Percentiles rank a stretch among this genome's conserved stretches.
Evolutionary conservation across 2,113 vertebrate species (phyloP).

Genomic region (Aythya baeri): DNA sequence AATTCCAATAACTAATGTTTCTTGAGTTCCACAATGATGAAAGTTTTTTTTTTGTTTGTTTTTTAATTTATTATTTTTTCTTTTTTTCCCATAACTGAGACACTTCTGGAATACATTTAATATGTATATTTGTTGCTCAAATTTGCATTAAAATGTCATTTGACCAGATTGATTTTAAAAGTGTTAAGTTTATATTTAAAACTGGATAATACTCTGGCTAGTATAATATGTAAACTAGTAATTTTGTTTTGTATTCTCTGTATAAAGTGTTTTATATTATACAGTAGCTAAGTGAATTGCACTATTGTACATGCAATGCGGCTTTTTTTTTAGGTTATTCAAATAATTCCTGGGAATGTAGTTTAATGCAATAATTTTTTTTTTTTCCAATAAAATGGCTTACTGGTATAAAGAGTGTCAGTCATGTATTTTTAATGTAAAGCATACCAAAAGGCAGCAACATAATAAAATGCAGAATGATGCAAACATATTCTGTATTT

Average conservation of each 20-base stretch:
- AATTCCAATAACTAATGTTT: background rate
- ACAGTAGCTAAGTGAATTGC: conserved; percentile 81
- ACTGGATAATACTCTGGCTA: conserved; percentile 60
- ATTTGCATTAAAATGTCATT: conserved; percentile 47
- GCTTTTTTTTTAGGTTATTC: conserved; percentile 77
- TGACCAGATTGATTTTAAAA: conserved; percentile 57
- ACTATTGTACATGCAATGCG: conserved; percentile 78
- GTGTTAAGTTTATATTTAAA: conserved; percentile 68
- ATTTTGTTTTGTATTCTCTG: conserved; percentile 76
- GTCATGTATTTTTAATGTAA: conserved; percentile 74
- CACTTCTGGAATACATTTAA: conserved; percentile 44
- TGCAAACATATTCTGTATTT: conserved; percentile 74
- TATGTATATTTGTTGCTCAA: conserved; percentile 45
- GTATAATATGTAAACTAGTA: conserved; percentile 71
- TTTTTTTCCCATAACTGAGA: background rate
- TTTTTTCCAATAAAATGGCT: conserved; percentile 77
- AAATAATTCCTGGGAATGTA: conserved; percentile 79
- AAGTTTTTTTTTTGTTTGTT: background rate
- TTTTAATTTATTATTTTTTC: background rate
- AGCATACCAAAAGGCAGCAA: conserved; percentile 66
- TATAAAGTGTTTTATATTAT: conserved; percentile 79
- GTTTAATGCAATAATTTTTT: conserved; percentile 87
- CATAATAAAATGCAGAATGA: conserved; percentile 59
- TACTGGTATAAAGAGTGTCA: conserved; percentile 70
- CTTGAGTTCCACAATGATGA: background rate